phyloP scores from a whole-genome alignment of 2,113 vertebrate species.

The Acrocephalus arundinaceus region DNA sequence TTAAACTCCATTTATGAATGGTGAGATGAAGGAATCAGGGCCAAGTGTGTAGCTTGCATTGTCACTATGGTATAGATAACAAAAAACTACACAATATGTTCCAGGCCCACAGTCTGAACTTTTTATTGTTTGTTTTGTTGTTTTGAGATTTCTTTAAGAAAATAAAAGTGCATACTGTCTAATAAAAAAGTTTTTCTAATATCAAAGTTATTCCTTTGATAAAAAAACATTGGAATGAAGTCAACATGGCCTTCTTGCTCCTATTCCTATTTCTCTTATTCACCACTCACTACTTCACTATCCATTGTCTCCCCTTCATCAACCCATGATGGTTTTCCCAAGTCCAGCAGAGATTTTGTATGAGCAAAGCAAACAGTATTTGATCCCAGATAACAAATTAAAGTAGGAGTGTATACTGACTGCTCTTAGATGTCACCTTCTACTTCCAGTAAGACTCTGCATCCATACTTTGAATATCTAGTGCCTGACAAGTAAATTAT shows the following conservation, averaged over 20 bases:
- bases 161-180: neutral
- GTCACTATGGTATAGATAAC: neutral
- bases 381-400: conserved; percentile 3
- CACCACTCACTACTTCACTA: neutral
- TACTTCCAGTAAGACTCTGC: neutral
- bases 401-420: neutral
- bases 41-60: neutral
- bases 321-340: neutral
- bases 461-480: neutral
- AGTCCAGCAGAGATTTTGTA: neutral
- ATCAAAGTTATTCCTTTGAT: neutral
- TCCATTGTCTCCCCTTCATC: neutral
- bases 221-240: neutral
- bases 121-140: neutral
- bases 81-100: neutral
- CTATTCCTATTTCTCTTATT: neutral
- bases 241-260: neutral
- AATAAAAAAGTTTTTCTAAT: too few relatives aligned
- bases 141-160: neutral
- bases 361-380: neutral
- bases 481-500: neutral
- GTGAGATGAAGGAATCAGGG: neutral
- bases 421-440: neutral
- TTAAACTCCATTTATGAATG: neutral
- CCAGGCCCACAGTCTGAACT: neutral